Percentiles rank a stretch among this genome's conserved stretches.
Conservation (phyloP, 2,888 invertebrate genomes). For the Caenorhabditis macrosperma region DNA sequence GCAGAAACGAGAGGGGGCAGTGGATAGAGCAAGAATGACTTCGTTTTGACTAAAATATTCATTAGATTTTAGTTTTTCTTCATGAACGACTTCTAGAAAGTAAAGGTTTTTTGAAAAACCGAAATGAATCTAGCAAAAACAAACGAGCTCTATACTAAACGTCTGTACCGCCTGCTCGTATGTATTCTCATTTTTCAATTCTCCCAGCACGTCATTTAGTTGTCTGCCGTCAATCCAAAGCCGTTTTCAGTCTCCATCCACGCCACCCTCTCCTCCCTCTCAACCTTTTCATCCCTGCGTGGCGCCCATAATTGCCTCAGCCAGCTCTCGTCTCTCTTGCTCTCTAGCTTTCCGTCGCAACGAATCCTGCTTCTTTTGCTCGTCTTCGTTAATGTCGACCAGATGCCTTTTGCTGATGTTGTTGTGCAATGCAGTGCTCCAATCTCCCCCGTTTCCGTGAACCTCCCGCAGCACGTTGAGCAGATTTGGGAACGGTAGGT, state of each 20-base stretch:
- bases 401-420: constrained; percentile 63
- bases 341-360: constrained; percentile 41
- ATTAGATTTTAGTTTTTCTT: too few species aligned
- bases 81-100: too few species aligned
- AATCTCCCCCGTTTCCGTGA: constrained; percentile 72
- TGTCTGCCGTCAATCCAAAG: background rate
- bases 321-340: constrained; percentile 49
- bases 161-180: too few species aligned
- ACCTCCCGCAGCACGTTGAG: constrained; percentile 66
- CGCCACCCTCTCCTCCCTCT: background rate
- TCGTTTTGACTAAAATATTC: too few species aligned
- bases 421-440: constrained; percentile 70
- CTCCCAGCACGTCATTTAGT: background rate
- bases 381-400: constrained; percentile 36
- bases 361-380: constrained; percentile 20
- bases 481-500: constrained; percentile 69
- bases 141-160: too few species aligned
- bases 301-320: constrained; percentile 38
- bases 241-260: background rate
- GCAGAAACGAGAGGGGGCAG: too few species aligned
- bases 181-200: background rate
- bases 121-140: too few species aligned
- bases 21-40: too few species aligned
- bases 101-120: too few species aligned
- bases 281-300: constrained; percentile 21